Evolutionary conservation across 2,888 invertebrate genomes (phyloP), one percentile per base, ranked within the genome.

Genomic region (Epsilonema sp.): DNA sequence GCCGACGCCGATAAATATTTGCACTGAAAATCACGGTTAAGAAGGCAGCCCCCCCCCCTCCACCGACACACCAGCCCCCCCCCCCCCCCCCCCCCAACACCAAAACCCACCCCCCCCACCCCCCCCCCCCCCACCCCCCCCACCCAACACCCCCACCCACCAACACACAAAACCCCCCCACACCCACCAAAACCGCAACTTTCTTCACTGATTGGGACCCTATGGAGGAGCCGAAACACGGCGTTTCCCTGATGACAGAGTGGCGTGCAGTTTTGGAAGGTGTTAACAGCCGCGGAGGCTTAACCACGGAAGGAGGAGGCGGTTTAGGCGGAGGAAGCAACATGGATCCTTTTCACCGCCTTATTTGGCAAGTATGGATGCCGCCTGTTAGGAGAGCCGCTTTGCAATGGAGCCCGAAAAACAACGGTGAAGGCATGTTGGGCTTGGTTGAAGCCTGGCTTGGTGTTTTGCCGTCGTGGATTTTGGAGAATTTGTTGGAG

Each of bases 301-400:
- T 31, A 16, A n/a, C n/a, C n/a, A 16, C 31, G 8, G 31, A 31
- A 8, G 8, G 31, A 16, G 8, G 16, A 8, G 31, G 31, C 31
- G 39, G 16, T 19, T 5, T 11, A 5, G 31, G 31, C 8, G 5
- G 8, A 8, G 16, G 13, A 49, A 58, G 62, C 42, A 56, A 62
- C 45, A 63, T 70, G 57, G 63, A 71, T 51, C 80, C 83, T 0
- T 86, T 81, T 62, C 80, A 83, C 67, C 76, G 78, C 57, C 70
- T 89, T 49, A 70, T 90, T 55, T 87, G 87, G 86, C 82, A 84
- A 61, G 78, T 81, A 51, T 84, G 85, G 77, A 77, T 87, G 71
- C 86, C 86, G n/a, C 74, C 75, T 49, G 72, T 89, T 51, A 55
- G 62, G 20, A 39, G 52, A 43, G 54, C 58, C 8, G 55, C 54